Base-by-base conservation (phyloP, 2,113 vertebrate species). In the Notechis scutatus region DNA sequence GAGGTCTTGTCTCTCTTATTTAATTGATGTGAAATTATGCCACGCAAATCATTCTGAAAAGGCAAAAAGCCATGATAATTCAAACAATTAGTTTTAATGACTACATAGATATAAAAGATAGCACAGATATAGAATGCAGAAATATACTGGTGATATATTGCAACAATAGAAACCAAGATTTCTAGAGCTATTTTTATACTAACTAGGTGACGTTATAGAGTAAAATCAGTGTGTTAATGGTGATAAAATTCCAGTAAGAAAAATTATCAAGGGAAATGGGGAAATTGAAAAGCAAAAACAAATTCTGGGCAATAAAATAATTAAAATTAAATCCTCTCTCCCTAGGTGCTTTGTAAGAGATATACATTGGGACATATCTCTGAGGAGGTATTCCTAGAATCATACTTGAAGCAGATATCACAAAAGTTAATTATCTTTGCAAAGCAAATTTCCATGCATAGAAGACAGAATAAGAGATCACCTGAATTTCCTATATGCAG, bases 1-100 rank as follows among this genome's bases (percentile, higher is more conserved):
- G 29, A 93, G 56, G 91, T 94, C 54, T 85, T 89, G 90, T 96
- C 91, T 94, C 81, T 94, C 96, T 92, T 74, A 91, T 86, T 94
- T 94, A 93, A 91, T 55, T 92, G 88, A n/a, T 94, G 64, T 61
- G 92, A 94, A 92, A 92, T 93, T 92, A 90, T 91, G 93, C 93
- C 93, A 85, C 74, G 64, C 45, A 15, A 94, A 93, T 23, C 55
- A 54, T 94, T 95, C 74, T 47, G 93, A 69, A 52, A 91, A 81
- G 81, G 24, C 55, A 20, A 23, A 47, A 39, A 92, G 0, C 9
- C 1, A 0, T 14, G 4, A 0, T 45, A 47, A 59, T 74, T 86
- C 91, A 85, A 90, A 55, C 87, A 88, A 93, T 57, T 1, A 5
- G 56, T 59, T 55, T 91, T 94, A 91, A 87, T 64, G 45, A 85